A percentile compares a stretch with the other conserved stretches of the same genome.
Conservation (phyloP, 1,140 invertebrate species). For the Neodiprion lecontei region DNA sequence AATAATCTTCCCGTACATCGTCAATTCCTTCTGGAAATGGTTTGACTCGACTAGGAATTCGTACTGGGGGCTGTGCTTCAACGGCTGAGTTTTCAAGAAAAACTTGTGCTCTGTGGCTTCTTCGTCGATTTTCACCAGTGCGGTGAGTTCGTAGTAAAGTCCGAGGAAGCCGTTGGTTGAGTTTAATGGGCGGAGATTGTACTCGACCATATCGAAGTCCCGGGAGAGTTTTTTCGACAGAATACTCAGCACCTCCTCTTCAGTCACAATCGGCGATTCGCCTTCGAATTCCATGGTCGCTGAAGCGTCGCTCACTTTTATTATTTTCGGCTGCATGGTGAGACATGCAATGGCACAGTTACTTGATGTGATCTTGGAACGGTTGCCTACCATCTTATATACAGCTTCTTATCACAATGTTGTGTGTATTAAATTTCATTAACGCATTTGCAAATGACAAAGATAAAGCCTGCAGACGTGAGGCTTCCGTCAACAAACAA, state of each 20-base stretch:
- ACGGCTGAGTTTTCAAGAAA: slow-evolving; percentile 62
- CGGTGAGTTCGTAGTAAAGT: slow-evolving; percentile 46
- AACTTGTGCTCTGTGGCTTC: slow-evolving; percentile 48
- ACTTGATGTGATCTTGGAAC: too few species aligned
- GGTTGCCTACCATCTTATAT: too few species aligned
- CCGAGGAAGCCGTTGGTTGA: slow-evolving; percentile 46
- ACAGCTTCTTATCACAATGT: too few species aligned
- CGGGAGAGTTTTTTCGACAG: slow-evolving; percentile 29
- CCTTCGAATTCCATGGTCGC: too few species aligned
- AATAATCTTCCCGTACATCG: slow-evolving; percentile 59
- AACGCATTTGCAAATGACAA: too few species aligned
- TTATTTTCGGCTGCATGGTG: too few species aligned
- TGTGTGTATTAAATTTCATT: too few species aligned
- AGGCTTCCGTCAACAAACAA: too few species aligned
- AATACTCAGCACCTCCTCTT: slow-evolving; percentile 31
- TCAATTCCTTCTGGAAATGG: slow-evolving; percentile 62
- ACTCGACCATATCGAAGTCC: slow-evolving; percentile 42
- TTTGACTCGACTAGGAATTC: slow-evolving; percentile 57
- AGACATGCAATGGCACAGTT: too few species aligned
- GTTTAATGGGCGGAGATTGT: slow-evolving; percentile 41
- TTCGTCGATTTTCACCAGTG: slow-evolving; percentile 30
- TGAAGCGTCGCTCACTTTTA: too few species aligned
- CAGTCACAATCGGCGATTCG: slow-evolving; percentile 9
- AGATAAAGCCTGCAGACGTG: too few species aligned
- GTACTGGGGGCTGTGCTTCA: slow-evolving; percentile 45